Evolutionary conservation across 2,888 invertebrate species (phyloP).

Genomic region (Nomada hirtipes): DNA sequence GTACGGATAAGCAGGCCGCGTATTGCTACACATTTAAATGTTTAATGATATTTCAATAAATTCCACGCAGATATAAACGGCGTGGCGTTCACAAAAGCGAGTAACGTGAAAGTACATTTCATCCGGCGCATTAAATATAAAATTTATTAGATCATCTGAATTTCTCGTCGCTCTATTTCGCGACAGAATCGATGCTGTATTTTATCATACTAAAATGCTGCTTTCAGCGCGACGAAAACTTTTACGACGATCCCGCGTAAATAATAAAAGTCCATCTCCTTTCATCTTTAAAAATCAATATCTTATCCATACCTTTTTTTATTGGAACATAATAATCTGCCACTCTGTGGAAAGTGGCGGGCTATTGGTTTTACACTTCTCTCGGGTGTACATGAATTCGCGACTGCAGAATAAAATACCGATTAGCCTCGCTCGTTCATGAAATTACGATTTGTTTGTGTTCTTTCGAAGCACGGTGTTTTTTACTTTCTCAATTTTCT

Average conservation of each 20-base stretch:
- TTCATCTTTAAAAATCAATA: background rate
- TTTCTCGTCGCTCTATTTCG: slow-evolving; percentile 5
- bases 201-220: background rate
- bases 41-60: background rate
- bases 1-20: no score
- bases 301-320: background rate
- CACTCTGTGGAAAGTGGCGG: background rate
- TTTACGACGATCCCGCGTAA: background rate
- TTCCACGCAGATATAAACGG: background rate
- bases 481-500: background rate
- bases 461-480: background rate
- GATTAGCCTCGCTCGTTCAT: background rate
- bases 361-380: background rate
- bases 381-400: background rate
- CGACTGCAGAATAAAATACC: background rate
- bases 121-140: slow-evolving; percentile 8
- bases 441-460: slow-evolving; percentile 1
- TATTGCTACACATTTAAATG: no score
- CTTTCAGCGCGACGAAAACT: background rate
- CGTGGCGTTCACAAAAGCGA: no score
- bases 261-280: background rate
- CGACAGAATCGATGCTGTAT: background rate
- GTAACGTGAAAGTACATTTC: background rate
- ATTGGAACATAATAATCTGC: background rate
- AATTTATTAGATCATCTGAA: slow-evolving; percentile 17